A percentile compares a stretch with the other conserved stretches of the same genome.
phyloP scores from a whole-genome alignment of 2,113 vertebrate species.

The Phyllostomus hastatus region DNA sequence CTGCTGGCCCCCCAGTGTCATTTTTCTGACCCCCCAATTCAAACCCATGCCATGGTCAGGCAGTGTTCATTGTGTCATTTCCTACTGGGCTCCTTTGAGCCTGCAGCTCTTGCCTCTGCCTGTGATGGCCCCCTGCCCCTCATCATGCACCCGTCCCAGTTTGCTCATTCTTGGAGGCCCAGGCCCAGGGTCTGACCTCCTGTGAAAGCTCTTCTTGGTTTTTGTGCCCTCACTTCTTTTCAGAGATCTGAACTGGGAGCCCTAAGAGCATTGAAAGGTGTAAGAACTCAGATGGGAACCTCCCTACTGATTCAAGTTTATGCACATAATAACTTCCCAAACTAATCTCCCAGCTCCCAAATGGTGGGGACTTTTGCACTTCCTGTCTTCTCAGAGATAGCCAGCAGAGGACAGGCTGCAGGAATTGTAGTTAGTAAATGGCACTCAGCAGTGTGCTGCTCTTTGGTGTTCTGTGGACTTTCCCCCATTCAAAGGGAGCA shows the following conservation, averaged over 20 bases:
- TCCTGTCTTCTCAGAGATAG: background rate
- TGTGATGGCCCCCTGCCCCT: background rate
- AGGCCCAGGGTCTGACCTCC: background rate
- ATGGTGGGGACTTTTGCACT: background rate
- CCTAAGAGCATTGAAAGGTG: background rate
- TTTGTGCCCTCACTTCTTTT: background rate
- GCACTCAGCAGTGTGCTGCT: background rate
- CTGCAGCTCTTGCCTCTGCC: background rate
- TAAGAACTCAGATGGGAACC: background rate
- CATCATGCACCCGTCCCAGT: background rate
- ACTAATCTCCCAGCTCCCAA: background rate
- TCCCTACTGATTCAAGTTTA: background rate
- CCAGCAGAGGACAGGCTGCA: background rate
- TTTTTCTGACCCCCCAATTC: background rate
- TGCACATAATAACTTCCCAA: background rate
- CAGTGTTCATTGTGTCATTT: background rate
- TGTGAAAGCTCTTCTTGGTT: background rate
- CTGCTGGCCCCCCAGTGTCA: background rate
- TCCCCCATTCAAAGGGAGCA: background rate
- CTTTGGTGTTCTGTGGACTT: background rate
- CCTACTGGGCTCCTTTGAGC: background rate
- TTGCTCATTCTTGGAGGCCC: background rate
- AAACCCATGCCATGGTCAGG: background rate
- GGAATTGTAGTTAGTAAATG: background rate
- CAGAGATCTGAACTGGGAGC: background rate